These are phyloP conservation scores for Unio pictorum DNA, from an alignment of 2,888 invertebrate species.

Conservation along the genomic window DNA sequence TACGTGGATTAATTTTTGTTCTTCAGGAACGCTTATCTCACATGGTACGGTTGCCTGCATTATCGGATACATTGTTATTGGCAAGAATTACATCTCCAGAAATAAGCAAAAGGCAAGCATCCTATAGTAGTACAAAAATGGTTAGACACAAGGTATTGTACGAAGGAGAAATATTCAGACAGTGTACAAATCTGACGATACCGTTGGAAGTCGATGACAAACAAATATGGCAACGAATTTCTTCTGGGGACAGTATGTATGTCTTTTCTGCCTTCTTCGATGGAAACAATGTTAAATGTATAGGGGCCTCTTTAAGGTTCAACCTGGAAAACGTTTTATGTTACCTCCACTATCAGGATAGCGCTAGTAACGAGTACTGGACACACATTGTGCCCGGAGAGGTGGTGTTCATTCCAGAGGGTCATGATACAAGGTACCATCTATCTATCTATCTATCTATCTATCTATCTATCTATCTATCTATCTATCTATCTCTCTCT, in stretches of 20 bases:
- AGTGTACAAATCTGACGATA: slow-evolving; percentile 6
- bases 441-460: background rate
- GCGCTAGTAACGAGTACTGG: background rate
- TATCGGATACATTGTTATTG: too few species aligned
- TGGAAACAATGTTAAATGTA: slow-evolving; percentile 10
- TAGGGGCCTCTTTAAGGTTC: slow-evolving; percentile 5
- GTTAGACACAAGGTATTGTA: too few species aligned
- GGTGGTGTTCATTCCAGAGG: slow-evolving; percentile 16
- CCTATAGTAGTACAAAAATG: too few species aligned
- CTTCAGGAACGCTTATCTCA: too few species aligned
- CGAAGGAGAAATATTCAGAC: too few species aligned
- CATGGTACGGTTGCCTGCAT: too few species aligned
- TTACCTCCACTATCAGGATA: slow-evolving; percentile 2
- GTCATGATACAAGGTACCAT: slow-evolving; percentile 19
- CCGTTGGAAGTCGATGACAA: slow-evolving; percentile 10
- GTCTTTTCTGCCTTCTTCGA: slow-evolving; percentile 27
- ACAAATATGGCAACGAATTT: slow-evolving; percentile 13
- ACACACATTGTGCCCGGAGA: background rate
- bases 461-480: slow-evolving; percentile 2
- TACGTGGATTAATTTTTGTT: too few species aligned
- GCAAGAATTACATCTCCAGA: too few species aligned
- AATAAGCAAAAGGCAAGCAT: too few species aligned
- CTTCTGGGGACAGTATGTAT: background rate
- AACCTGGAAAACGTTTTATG: background rate
- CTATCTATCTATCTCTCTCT: background rate